Conservation (phyloP, 2,113 vertebrate species). For the Sprattus sprattus region DNA sequence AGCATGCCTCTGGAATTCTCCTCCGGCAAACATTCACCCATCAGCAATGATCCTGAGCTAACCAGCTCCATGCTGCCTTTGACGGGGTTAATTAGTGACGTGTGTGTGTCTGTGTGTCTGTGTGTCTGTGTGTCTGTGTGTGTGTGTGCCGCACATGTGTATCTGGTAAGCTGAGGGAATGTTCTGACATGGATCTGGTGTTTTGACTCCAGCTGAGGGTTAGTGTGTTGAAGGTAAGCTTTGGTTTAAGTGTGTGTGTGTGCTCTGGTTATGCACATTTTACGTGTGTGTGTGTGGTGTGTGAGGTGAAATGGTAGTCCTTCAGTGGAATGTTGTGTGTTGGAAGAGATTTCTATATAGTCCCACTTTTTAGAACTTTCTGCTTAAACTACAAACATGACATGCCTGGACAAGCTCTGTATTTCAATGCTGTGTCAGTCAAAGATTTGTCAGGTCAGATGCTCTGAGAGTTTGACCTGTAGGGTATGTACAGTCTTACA, state of each 20-base stretch:
- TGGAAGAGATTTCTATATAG: not conserved
- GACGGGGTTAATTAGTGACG: slow-evolving; percentile 15
- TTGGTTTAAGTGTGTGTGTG: not conserved
- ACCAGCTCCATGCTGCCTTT: not conserved
- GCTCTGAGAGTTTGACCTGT: not conserved
- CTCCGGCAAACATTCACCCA: slow-evolving; percentile 1
- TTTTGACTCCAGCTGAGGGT: not conserved
- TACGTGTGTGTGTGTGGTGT: not conserved
- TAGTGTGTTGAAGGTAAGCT: slow-evolving; percentile 8
- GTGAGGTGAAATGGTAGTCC: not conserved
- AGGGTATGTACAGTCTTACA: not conserved
- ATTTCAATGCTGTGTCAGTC: not conserved
- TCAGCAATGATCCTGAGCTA: not conserved
- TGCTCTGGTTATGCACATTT: not conserved
- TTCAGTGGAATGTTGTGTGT: not conserved
- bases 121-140: not conserved
- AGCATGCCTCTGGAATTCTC: not conserved
- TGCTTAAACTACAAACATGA: not conserved
- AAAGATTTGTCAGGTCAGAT: not conserved
- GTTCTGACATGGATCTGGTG: not conserved
- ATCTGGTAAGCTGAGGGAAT: slow-evolving; percentile 10
- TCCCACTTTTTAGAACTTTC: not conserved
- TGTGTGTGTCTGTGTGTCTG: slow-evolving; percentile 14
- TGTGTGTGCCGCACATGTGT: not conserved
- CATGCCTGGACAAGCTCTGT: not conserved